Conservation (phyloP, 1,140 invertebrate genomes). For the Medauroidea extradentata region DNA sequence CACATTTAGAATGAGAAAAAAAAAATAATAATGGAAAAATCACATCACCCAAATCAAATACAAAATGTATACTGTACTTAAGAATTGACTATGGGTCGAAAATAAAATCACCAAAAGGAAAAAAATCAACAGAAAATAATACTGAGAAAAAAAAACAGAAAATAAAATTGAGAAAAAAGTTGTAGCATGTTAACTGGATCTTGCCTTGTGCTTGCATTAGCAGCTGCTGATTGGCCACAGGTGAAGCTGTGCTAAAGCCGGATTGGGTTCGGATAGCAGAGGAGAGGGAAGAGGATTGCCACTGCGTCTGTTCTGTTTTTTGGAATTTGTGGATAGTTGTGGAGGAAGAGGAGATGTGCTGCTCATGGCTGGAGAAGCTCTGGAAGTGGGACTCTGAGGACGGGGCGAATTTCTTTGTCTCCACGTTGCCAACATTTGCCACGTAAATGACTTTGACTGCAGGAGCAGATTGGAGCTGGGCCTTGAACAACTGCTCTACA, state of each 20-base stretch:
- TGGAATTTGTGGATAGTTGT: background rate
- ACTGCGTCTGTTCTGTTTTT: background rate
- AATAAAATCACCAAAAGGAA: too few relatives aligned
- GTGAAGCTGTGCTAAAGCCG: background rate
- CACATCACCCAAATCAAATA: too few relatives aligned
- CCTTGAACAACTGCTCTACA: too few relatives aligned
- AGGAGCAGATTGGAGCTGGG: background rate
- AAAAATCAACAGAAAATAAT: too few relatives aligned
- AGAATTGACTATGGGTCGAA: too few relatives aligned
- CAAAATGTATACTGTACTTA: too few relatives aligned
- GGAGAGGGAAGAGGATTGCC: too few relatives aligned
- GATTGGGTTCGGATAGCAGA: too few relatives aligned
- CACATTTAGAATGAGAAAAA: too few relatives aligned
- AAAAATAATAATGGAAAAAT: too few relatives aligned
- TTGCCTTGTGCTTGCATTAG: constrained; percentile 13
- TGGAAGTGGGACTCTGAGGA: background rate
- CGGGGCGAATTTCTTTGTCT: constrained; percentile 12
- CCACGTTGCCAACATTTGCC: constrained; percentile 8
- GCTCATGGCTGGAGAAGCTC: too few relatives aligned
- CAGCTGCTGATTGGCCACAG: constrained; percentile 10
- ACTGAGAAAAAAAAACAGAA: background rate
- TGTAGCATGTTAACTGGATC: background rate
- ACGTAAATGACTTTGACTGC: constrained; percentile 7
- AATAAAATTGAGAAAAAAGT: background rate
- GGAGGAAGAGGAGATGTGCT: too few relatives aligned